Base-by-base conservation (phyloP, 2,888 invertebrate species). In the Sphaerophoria rueppellii region DNA sequence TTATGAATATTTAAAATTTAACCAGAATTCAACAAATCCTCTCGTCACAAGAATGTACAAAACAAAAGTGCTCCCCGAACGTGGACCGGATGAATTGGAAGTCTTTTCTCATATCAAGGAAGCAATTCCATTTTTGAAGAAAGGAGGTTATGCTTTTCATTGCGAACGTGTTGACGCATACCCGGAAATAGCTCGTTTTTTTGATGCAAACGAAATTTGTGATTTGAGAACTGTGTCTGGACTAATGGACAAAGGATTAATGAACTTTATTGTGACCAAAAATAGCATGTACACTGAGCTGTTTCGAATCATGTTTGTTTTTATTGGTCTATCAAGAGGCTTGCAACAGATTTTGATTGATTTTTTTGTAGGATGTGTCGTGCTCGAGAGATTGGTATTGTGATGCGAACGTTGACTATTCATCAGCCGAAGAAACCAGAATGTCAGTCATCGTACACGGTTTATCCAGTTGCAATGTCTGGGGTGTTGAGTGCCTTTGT, bases 131-230 rank as follows among this genome's bases (percentile, higher is more conserved):
- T 91, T 88, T 87, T 89, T 93, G 0, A 92, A 91, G 86, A 81
- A 87, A 1, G 93, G 93, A 0, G 91, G 91, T 12, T 92, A 92
- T 83, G 93, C 93, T 0, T 93, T 93, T 87, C 93, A 93, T 73
- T 92, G 92, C 12, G 93, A 93, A 88, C 88, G 91, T 1, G 90
- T 91, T 3, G 91, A 91, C 16, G 92, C 91, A 0, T 93, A 93
- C 88, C 91, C 92, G 0, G 89, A 89, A 73, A 91, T 91, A 67
- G 89, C 90, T 0, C 91, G 90, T 87, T 88, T 89, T 4, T 93
- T 93, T 80, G 91, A 93, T 79, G 90, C 91, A 0, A 89, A 90
- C 48, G 91, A 92, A 75, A 92, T 93, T 57, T 93, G 93, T 82
- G 92, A 93, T 86, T 87, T 93, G 37, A 90, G 92, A 16, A 88